Evolutionary conservation across 2,113 vertebrate genomes (phyloP).

Genomic region (Platanista minor): DNA sequence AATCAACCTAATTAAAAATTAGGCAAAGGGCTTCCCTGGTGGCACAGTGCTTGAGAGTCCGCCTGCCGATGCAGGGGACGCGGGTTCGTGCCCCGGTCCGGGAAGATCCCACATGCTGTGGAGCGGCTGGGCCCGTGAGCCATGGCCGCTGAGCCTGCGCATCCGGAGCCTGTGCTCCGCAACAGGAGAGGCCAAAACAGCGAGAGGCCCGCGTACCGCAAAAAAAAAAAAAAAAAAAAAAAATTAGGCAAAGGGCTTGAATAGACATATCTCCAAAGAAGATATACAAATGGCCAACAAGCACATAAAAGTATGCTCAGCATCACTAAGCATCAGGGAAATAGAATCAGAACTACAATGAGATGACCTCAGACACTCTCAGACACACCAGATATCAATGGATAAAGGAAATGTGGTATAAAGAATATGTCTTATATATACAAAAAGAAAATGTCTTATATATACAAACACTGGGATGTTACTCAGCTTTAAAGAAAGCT

Average conservation of each 20-base stretch:
- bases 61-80: too few relatives aligned
- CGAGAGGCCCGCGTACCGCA: too few relatives aligned
- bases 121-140: too few relatives aligned
- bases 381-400: background rate
- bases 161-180: too few relatives aligned
- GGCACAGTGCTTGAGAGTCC: too few relatives aligned
- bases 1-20: background rate
- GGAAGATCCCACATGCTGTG: too few relatives aligned
- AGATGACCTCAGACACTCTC: background rate
- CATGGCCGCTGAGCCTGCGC: too few relatives aligned
- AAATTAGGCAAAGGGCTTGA: background rate
- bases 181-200: too few relatives aligned
- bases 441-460: background rate
- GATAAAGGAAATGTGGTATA: background rate
- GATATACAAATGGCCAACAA: background rate
- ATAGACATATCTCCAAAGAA: background rate
- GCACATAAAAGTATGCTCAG: background rate
- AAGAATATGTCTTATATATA: background rate
- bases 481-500: background rate
- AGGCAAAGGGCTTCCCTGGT: background rate
- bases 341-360: background rate
- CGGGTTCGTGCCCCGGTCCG: too few relatives aligned
- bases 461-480: background rate
- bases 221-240: too few relatives aligned
- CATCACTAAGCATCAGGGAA: background rate